Evolutionary conservation across 2,113 vertebrate genomes (phyloP).

Genomic region (Melierax canorus): DNA sequence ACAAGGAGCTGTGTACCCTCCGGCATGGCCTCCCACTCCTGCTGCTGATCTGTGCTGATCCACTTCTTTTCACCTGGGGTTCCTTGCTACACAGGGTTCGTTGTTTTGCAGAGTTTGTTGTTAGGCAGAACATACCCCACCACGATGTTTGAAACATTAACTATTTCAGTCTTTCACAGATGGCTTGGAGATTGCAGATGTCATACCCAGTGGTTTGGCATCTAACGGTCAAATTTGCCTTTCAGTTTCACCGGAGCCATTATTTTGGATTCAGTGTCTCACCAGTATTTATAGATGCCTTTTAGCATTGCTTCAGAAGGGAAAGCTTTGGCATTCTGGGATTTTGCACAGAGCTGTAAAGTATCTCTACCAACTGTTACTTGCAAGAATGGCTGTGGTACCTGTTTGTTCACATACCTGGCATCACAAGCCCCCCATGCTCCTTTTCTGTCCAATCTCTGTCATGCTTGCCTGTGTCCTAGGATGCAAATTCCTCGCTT

Average conservation of each 20-base stretch:
- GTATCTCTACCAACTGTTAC: not conserved
- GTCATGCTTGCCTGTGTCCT: not conserved
- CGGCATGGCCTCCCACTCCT: too few relatives aligned
- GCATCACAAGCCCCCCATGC: not conserved
- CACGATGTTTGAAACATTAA: too few relatives aligned
- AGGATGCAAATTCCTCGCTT: not conserved
- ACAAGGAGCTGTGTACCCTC: too few relatives aligned
- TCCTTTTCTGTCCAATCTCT: not conserved
- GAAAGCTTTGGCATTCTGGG: not conserved
- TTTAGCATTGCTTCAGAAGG: not conserved
- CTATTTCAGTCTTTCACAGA: too few relatives aligned
- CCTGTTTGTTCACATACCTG: not conserved
- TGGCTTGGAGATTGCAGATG: rapidly evolving
- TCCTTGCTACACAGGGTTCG: too few relatives aligned
- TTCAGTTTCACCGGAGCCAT: not conserved
- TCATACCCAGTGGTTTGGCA: not conserved
- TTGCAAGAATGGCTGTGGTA: not conserved
- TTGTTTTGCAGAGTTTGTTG: too few relatives aligned
- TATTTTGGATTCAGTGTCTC: not conserved
- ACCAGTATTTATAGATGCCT: not conserved
- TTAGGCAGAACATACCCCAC: too few relatives aligned
- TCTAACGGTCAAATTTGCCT: not conserved
- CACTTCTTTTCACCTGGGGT: too few relatives aligned
- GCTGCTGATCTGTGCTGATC: too few relatives aligned
- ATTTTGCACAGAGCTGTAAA: not conserved